Percentiles rank a stretch among this genome's conserved stretches.
phyloP scores from a whole-genome alignment of 1,140 invertebrate species.

The Atta colombica region DNA sequence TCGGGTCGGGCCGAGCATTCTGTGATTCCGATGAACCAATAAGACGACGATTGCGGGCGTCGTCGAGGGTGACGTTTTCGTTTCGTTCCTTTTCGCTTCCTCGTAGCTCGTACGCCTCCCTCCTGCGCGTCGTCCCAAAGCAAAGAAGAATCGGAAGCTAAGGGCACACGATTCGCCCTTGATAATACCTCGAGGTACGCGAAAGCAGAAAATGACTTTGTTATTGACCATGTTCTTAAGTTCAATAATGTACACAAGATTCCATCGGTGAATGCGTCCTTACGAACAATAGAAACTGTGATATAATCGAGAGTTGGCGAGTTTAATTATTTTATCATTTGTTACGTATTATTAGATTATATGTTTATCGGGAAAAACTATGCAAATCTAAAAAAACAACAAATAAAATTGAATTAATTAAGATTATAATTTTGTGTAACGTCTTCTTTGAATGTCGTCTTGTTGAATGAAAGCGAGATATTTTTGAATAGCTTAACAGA shows the following conservation, averaged over 20 bases:
- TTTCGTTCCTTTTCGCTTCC: conserved; percentile 44
- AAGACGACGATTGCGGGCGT: conserved; percentile 67
- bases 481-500: too few relatives aligned
- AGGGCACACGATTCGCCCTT: conserved; percentile 17
- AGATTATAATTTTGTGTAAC: not conserved
- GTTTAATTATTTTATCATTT: conserved; percentile 9
- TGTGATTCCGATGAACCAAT: conserved; percentile 72
- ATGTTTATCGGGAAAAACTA: not conserved
- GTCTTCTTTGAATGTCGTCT: not conserved
- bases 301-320: not conserved
- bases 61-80: conserved; percentile 49
- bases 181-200: conserved; percentile 17
- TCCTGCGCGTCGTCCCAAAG: not conserved
- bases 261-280: not conserved
- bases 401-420: conserved; percentile 5
- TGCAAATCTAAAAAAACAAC: not conserved
- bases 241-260: conserved; percentile 17
- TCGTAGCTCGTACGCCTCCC: not conserved
- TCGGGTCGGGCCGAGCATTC: conserved; percentile 43
- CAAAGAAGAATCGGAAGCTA: conserved; percentile 32
- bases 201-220: conserved; percentile 23
- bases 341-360: not conserved
- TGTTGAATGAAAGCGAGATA: too few relatives aligned
- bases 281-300: conserved; percentile 14
- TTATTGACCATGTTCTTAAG: conserved; percentile 40